Conservation (phyloP, 2,113 vertebrate species). For the Zapus hudsonius region DNA sequence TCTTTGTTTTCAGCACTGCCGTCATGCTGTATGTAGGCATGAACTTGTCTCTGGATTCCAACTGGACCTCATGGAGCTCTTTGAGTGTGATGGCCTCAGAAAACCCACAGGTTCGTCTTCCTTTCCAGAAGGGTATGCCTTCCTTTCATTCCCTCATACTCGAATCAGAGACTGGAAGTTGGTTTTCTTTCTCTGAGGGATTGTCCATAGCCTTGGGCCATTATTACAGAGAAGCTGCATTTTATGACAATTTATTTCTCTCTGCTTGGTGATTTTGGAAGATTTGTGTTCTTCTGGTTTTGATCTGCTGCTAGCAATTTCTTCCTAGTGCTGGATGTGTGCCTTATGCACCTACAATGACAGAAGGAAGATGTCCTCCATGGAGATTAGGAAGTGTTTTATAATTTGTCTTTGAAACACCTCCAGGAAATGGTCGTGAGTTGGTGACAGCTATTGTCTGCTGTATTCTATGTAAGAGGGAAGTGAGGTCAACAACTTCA, state of each 20-base stretch:
- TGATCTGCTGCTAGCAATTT: neutral
- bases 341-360: neutral
- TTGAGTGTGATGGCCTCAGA: neutral
- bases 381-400: neutral
- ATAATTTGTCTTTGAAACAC: conserved; percentile 23
- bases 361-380: conserved; percentile 1
- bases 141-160: neutral
- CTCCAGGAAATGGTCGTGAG: neutral
- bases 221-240: neutral
- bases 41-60: neutral
- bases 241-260: conserved; percentile 19
- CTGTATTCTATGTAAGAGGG: conserved; percentile 25
- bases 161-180: neutral
- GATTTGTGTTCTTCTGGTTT: neutral
- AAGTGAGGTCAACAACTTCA: conserved; percentile 40
- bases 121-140: neutral
- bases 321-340: neutral
- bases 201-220: neutral
- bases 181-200: neutral
- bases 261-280: conserved; percentile 35
- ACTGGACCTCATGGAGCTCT: neutral
- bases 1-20: neutral
- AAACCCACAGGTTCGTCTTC: neutral
- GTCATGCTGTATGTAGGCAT: neutral
- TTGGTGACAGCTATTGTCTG: neutral